Base-by-base conservation (phyloP, 2,888 invertebrate genomes). In the Pteria penguin region DNA sequence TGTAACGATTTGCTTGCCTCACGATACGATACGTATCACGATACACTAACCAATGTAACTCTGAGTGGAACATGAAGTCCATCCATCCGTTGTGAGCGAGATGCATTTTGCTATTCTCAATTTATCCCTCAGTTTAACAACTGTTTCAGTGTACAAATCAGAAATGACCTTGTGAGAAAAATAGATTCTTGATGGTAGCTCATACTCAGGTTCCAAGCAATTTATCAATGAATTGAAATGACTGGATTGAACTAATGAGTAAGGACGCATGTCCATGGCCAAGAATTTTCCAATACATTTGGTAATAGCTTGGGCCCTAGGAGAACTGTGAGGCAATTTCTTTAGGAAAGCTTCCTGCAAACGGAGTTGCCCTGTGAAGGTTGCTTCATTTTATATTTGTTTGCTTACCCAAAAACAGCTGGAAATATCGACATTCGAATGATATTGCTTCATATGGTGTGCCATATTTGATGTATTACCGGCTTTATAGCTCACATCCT, bases 161-260 rank as follows among this genome's bases (percentile, higher is more conserved):
- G 79, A 73, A 2, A 76, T 72, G 24, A 72, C 55, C n/a, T 2
- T 77, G 14, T 80, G 57, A 55, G 62, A 65, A n/a, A 80, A 77
- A 54, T 80, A 54, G 0, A 58, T 54, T 22, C 74, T 33, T 18
- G 62, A 62, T 8, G 76, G 74, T 11, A 76, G 4, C 2, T 33
- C 36, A 45, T 76, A 72, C 26, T 54, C 68, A 24, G 76, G 79
- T 69, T 76, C 79, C 36, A 80, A 32, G 4, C 52, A 26, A 2
- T 65, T 67, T 2, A 80, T n/a, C 65, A 77, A 27, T 26, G 70
- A 14, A 29, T 69, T 62, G 54, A 77, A 80, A 1, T 76, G 74
- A 8, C 18, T 31, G 61, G 62, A 73, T 27, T 76, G 60, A 24
- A 80, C 77, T 0, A 67, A 33, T 2, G 58, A 36, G 58, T 31